These are phyloP conservation scores for Hybos culiciformis DNA, from an alignment of 2,888 invertebrate genomes.

Conservation along the genomic window DNA sequence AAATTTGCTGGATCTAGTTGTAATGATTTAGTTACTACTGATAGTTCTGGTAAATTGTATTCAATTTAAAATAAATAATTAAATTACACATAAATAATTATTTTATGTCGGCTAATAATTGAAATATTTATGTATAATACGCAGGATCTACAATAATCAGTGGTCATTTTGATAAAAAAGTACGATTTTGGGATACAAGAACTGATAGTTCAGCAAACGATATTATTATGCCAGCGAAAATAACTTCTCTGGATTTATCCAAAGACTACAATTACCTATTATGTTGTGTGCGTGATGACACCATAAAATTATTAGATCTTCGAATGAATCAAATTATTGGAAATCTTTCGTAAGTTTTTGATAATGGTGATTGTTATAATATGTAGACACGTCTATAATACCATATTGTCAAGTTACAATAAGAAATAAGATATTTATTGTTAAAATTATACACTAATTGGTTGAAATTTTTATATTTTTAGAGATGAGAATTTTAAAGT, in stretches of 20 bases:
- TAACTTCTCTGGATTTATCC: conserved; percentile 81
- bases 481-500: conserved; percentile 93
- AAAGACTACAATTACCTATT: conserved; percentile 80
- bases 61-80: too few relatives aligned
- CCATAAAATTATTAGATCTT: conserved; percentile 85
- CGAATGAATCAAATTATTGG: conserved; percentile 85
- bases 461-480: conserved; percentile 26
- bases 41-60: too few relatives aligned
- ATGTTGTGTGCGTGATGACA: conserved; percentile 90
- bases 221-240: conserved; percentile 79
- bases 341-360: conserved; percentile 67
- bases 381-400: background rate
- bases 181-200: conserved; percentile 94
- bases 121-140: too few relatives aligned
- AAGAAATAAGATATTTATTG: background rate
- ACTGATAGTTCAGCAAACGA: conserved; percentile 75
- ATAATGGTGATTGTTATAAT: background rate
- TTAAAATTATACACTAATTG: background rate
- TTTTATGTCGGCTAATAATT: too few relatives aligned
- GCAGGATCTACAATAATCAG: conserved; percentile 80
- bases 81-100: too few relatives aligned
- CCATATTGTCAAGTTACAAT: background rate
- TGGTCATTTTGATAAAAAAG: conserved; percentile 94
- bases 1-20: conserved; percentile 95
- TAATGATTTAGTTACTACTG: conserved; percentile 88